A percentile compares a stretch with the other conserved stretches of the same genome.
Conservation (phyloP, 2,888 invertebrate genomes). For the Chaitophorus viminalis region DNA sequence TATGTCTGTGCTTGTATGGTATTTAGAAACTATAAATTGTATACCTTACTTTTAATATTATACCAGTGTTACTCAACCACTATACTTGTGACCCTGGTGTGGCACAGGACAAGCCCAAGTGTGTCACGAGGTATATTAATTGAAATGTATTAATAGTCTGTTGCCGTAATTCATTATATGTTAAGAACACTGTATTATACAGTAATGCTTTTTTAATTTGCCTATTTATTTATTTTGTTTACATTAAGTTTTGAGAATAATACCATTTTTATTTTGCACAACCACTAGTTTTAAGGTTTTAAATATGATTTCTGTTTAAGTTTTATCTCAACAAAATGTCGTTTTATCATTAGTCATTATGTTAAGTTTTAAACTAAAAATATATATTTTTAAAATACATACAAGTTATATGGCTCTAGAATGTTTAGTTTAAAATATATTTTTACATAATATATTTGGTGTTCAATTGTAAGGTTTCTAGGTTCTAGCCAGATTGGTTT, state of each 20-base stretch:
- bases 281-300: slow-evolving; percentile 29
- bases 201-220: neutral
- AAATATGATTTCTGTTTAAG: slow-evolving; percentile 1
- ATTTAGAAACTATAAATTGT: neutral
- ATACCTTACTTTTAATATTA: neutral
- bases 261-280: neutral
- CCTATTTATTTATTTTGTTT: neutral
- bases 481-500: too few relatives aligned
- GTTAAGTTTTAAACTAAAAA: slow-evolving; percentile 25
- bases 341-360: neutral
- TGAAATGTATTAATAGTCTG: neutral
- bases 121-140: neutral
- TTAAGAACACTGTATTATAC: neutral
- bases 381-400: slow-evolving; percentile 6
- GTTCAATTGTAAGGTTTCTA: neutral
- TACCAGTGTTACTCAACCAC: neutral
- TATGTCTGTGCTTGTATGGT: too few relatives aligned
- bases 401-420: neutral
- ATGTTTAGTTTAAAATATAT: neutral
- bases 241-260: slow-evolving; percentile 17
- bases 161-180: neutral
- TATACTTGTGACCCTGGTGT: neutral
- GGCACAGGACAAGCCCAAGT: neutral
- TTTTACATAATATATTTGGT: neutral
- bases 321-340: neutral